A percentile compares a stretch with the other conserved stretches of the same genome.
phyloP scores from a whole-genome alignment of 2,113 vertebrate species.

The Brachypodius melanocephalos region DNA sequence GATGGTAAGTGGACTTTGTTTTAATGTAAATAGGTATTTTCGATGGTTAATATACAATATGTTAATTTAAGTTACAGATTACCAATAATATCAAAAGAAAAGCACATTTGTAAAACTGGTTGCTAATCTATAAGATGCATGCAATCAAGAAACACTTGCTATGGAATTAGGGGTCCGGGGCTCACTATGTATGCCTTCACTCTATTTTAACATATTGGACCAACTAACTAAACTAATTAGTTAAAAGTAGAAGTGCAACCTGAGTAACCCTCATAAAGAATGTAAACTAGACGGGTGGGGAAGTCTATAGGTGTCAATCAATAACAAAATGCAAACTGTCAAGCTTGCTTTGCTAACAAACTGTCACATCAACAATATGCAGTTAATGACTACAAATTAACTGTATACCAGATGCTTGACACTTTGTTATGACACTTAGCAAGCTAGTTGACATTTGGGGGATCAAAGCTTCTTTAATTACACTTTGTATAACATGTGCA shows the following conservation, averaged over 20 bases:
- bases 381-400: conserved; percentile 92
- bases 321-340: conserved; percentile 86
- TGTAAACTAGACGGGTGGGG: conserved; percentile 75
- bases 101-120: neutral
- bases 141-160: neutral
- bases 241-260: conserved; percentile 69
- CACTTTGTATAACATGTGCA: conserved; percentile 80
- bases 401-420: conserved; percentile 90
- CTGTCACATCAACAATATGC: conserved; percentile 91
- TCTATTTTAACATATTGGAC: conserved; percentile 45
- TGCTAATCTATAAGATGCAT: neutral
- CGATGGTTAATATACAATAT: neutral
- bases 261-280: conserved; percentile 74
- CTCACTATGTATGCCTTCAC: neutral
- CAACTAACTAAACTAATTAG: conserved; percentile 60
- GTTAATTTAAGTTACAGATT: neutral
- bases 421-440: conserved; percentile 90
- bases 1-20: fast-evolving
- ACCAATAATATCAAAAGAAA: neutral
- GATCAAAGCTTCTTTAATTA: conserved; percentile 85
- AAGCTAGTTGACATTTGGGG: conserved; percentile 88
- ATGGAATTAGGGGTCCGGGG: neutral
- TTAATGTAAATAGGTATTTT: neutral
- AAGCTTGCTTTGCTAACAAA: conserved; percentile 89
- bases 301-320: conserved; percentile 85